Percentiles rank a stretch among this genome's conserved stretches.
Evolutionary conservation across 2,888 invertebrate genomes (phyloP).

Genomic region (Magallana nippona): DNA sequence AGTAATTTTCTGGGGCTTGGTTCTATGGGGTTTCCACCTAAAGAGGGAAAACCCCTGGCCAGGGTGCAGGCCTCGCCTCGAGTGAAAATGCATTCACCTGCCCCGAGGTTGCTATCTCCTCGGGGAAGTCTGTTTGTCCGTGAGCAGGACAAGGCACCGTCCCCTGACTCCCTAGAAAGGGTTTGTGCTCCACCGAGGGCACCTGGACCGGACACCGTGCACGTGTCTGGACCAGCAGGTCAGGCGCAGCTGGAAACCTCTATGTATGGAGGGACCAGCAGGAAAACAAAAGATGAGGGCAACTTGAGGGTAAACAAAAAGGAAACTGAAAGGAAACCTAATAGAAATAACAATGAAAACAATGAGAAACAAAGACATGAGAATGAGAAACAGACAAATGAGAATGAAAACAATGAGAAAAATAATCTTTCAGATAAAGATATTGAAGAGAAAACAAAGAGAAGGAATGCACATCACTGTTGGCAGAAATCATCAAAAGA

Average conservation of each 20-base stretch:
- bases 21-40: slow-evolving; percentile 15
- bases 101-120: slow-evolving; percentile 12
- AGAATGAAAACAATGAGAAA: background rate
- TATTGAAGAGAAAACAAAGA: background rate
- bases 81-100: slow-evolving; percentile 25
- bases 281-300: background rate
- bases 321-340: background rate
- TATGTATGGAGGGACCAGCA: background rate
- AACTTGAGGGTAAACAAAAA: background rate
- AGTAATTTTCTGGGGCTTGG: slow-evolving; percentile 14
- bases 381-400: background rate
- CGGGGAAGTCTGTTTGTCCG: slow-evolving; percentile 30
- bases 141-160: slow-evolving; percentile 21
- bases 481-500: background rate
- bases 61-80: slow-evolving; percentile 36
- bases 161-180: slow-evolving; percentile 35
- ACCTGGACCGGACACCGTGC: slow-evolving; percentile 18
- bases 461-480: background rate
- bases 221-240: slow-evolving; percentile 35
- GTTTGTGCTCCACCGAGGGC: slow-evolving; percentile 33
- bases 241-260: slow-evolving; percentile 33
- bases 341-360: background rate
- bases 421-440: background rate
- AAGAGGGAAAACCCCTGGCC: slow-evolving; percentile 35
- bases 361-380: background rate